phyloP scores from a whole-genome alignment of 2,797 vertebrate genomes.

The Sparidentex hasta region DNA sequence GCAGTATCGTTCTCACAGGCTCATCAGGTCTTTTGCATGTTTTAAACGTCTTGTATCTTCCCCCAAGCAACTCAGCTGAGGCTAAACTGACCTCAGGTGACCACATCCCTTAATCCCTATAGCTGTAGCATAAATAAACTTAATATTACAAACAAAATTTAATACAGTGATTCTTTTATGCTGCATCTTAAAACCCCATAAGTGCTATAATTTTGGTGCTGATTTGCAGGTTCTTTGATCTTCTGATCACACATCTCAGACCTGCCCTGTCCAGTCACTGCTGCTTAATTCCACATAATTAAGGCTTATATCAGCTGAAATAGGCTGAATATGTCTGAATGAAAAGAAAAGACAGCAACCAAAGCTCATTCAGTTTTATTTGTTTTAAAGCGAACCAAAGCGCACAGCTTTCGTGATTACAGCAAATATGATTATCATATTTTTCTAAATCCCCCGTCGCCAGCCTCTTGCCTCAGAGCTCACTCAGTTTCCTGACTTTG shows the following conservation, averaged over 20 bases:
- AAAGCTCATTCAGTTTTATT: constrained; percentile 27
- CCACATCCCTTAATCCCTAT: not conserved
- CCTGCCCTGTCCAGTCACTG: not conserved
- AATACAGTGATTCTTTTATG: not conserved
- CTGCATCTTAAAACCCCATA: not conserved
- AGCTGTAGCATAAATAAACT: not conserved
- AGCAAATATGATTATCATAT: constrained; percentile 47
- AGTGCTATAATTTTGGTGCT: not conserved
- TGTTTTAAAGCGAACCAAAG: constrained; percentile 36
- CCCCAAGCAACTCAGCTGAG: constrained; percentile 10
- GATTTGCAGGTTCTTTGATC: not conserved
- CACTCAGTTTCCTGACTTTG: constrained; percentile 18
- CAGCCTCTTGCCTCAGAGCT: constrained; percentile 12
- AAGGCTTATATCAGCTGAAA: constrained; percentile 7
- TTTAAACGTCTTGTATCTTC: constrained; percentile 1
- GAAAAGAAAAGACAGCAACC: not conserved
- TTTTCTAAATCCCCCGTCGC: constrained; percentile 27
- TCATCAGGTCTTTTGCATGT: not conserved
- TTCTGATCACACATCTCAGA: not conserved
- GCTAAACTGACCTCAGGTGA: constrained; percentile 20
- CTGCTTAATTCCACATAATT: constrained; percentile 3
- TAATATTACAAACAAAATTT: not conserved
- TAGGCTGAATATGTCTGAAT: not conserved
- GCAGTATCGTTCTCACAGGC: not conserved
- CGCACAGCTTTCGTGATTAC: constrained; percentile 28